Evolutionary conservation across 2,113 vertebrate genomes (phyloP), one percentile per base, ranked within the genome.

Genomic region (Alosa alosa): DNA sequence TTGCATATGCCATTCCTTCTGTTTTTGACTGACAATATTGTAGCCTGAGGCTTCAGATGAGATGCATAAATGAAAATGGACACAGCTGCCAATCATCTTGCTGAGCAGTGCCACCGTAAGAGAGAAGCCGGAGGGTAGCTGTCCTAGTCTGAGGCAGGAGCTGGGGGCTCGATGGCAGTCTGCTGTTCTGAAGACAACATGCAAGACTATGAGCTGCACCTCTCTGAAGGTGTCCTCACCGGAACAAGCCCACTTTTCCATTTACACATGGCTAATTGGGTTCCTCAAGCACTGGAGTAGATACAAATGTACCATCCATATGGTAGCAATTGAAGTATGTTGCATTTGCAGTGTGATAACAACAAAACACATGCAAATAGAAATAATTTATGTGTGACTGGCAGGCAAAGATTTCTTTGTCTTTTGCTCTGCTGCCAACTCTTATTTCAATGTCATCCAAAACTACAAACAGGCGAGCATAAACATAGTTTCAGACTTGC

Each of bases 51-150:
- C 72, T 39, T 15, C 36, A 78, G 72, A 78, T 78, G 72, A 78
- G 72, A 78, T 39, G 72, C 72, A 78, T 13, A 41, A 39, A 39
- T 78, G 72, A 18, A 78, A 78, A 78, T 78, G 72, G 72, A 41
- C 72, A 36, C 25, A 78, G 25, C 25, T 78, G 72, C 31, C 72
- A 78, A 78, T 78, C 72, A 78, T 78, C 25, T 78, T 39, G 13
- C 31, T 39, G 11, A 5, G 36, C 31, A 15, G 2, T 41, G 72
- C 31, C 11, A 39, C 72, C 1, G 72, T 15, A 78, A 39, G 31
- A 39, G 64, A 31, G 11, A 41, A 15, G 72, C 72, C 72, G 41
- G 25, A 78, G 72, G 36, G 72, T 39, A 39, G 72, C 36, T 78
- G 31, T 39, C 31, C 15, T 36, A 0, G 72, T 13, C 4, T 78